Base-by-base conservation (phyloP, 2,888 invertebrate species). In the Clostera curtula region DNA sequence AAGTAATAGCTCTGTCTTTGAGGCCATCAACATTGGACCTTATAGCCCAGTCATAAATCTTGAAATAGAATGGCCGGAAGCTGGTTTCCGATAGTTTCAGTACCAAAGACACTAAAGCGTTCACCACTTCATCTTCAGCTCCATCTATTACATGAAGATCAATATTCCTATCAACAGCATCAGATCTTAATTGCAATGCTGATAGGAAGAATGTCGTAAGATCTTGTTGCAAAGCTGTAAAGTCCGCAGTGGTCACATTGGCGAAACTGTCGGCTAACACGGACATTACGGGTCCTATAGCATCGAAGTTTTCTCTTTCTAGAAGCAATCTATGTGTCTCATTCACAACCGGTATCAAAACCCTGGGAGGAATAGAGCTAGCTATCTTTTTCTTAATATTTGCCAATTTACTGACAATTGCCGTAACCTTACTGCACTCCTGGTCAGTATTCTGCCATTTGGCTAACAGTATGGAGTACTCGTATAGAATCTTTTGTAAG, bases 11-110 rank as follows among this genome's bases (percentile, higher is more conserved):
- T 31, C 93, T 80, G 31, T 90, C 89, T 29, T 88, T 88, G 26
- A 86, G 85, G 24, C 84, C 82, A 30, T 84, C 80, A 47, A 84
- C 77, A 36, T 88, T 85, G 29, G 83, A 79, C 37, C 89, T 85
- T 20, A 89, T 85, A 0, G 95, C 93, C 97, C 97, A 97, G 56
- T 93, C 93, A 62, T 91, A 95, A 8, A 97, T 85, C 76, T 91
- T 90, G 52, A 91, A 90, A 69, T 95, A 96, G 50, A 97, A 86
- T 1, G 97, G 96, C 36, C 93, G 88, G 72, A 98, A 98, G 19
- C 90, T 90, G 1, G 90, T 89, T 68, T 97, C 97, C 0, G 96
- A 96, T 13, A 97, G 75, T 69, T 96, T 96, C 25, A 97, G 73
- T 12, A 96, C 90, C 49, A 96, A 85, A 24, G 89, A 85, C 1